These are phyloP conservation scores for Brachyistius frenatus DNA, from an alignment of 2,113 vertebrate species.

Conservation along the genomic window DNA sequence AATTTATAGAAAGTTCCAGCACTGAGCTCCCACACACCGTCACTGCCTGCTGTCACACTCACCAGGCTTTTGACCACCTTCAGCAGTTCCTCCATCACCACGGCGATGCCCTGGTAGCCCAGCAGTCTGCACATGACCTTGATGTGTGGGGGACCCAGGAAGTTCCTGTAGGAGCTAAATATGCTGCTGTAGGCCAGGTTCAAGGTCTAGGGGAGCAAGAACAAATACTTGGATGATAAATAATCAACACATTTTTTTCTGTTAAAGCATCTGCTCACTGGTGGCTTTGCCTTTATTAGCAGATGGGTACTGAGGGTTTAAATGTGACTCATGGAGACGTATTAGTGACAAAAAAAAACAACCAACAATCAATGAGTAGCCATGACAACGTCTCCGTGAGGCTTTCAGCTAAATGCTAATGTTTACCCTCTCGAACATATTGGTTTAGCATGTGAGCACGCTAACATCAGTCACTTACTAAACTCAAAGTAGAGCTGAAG, in stretches of 20 bases:
- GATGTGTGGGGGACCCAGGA: slow-evolving; percentile 97
- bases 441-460: not conserved
- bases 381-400: too few relatives aligned
- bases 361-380: too few relatives aligned
- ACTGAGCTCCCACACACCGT: not conserved
- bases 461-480: not conserved
- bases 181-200: slow-evolving; percentile 99
- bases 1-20: not conserved
- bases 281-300: too few relatives aligned
- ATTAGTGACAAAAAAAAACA: too few relatives aligned
- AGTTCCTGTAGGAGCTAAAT: slow-evolving; percentile 95
- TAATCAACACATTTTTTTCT: too few relatives aligned
- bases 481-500: not conserved
- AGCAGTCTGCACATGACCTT: slow-evolving; percentile 98
- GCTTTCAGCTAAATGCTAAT: too few relatives aligned
- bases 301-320: too few relatives aligned
- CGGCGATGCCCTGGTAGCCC: slow-evolving; percentile 97
- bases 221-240: not conserved
- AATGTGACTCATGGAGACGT: too few relatives aligned
- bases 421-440: too few relatives aligned
- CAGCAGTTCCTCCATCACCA: slow-evolving; percentile 98
- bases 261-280: too few relatives aligned
- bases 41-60: slow-evolving; percentile 32
- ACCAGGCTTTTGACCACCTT: slow-evolving; percentile 99
- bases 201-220: slow-evolving; percentile 86